Base-by-base conservation (phyloP, 1,140 invertebrate species). In the Drosophila ogumai region DNA sequence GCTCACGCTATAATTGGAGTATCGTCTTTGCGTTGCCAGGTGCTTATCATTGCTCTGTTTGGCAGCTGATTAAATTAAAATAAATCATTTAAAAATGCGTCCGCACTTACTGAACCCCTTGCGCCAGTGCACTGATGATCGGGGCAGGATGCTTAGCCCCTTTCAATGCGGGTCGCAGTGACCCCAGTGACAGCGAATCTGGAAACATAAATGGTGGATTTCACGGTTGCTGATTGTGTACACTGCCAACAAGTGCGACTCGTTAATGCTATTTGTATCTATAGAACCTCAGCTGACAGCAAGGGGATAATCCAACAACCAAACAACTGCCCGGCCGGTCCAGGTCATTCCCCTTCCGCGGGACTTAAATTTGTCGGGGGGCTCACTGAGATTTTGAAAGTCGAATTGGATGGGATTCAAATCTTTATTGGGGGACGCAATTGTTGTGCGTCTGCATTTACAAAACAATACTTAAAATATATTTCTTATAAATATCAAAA, bases 31-130 rank as follows among this genome's bases (percentile, higher is more conserved):
- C 66, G 52, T 85, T 76, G 66, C 64, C 22, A 32, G 79, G 72
- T 88, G 67, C 84, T 82, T 88, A 88, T 74, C 71, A 82, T 73
- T 88, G 84, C 82, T 87, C 80, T 88, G 82, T 82, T 80, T 88
- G 76, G 82, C 82, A 87, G 82, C 76, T 87, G 82, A 88, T 87
- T 87, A 87, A 87, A 87, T 82, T 82, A 80, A 87, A 82, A 88
- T 80, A 87, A 88, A 84, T 87, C 80, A 80, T 84, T 88, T 82
- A 79, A 80, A 81, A 76, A 78, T 36, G 72, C 63, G 77, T 74
- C 58, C 47, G 49, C 47, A n/a, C 41, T 31, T 46, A 22, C 58
- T 32, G 54, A 13, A 28, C 41, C 10, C 54, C 13, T 15, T 13
- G 32, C 28, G 10, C 15, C 25, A 38, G 28, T 49, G n/a, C 28